Percentiles rank a stretch among this genome's conserved stretches.
These are phyloP conservation scores for Drosophila dunni DNA, from an alignment of 1,140 invertebrate species.

Conservation along the genomic window DNA sequence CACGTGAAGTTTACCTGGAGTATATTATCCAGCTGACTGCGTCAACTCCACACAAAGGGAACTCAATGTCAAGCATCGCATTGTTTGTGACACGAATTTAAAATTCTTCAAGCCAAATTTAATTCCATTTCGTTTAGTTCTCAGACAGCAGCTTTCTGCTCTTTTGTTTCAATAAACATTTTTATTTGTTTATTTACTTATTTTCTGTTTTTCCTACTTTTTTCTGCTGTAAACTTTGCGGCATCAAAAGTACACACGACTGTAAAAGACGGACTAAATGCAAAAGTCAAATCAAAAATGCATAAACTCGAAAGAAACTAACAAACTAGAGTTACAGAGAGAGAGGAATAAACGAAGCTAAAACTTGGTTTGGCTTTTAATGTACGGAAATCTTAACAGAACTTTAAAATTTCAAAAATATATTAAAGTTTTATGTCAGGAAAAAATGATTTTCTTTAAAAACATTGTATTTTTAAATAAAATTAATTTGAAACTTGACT, in stretches of 20 bases:
- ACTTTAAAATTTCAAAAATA: no score
- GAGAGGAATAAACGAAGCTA: background rate
- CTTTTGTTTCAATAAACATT: conserved; percentile 6
- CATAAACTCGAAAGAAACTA: conserved; percentile 37
- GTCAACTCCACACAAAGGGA: background rate
- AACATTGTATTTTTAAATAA: no score
- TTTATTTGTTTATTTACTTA: background rate
- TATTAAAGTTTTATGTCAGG: no score
- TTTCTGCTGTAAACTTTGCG: background rate
- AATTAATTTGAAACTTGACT: no score
- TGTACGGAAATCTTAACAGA: no score
- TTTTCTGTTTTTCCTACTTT: no score
- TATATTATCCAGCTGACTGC: conserved; percentile 47
- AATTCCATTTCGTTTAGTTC: conserved; percentile 8
- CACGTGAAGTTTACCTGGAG: conserved; percentile 27
- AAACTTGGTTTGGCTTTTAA: background rate
- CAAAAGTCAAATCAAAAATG: conserved; percentile 50
- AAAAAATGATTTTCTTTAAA: no score
- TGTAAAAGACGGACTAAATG: conserved; percentile 19
- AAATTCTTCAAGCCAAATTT: conserved; percentile 24
- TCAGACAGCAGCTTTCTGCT: background rate
- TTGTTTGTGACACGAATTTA: conserved; percentile 16
- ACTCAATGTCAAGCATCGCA: background rate
- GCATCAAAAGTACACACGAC: conserved; percentile 29
- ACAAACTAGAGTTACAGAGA: conserved; percentile 6